Percentiles rank a stretch among this genome's conserved stretches.
Evolutionary conservation across 2,113 vertebrate species (phyloP).

Genomic region (Albula goreensis): DNA sequence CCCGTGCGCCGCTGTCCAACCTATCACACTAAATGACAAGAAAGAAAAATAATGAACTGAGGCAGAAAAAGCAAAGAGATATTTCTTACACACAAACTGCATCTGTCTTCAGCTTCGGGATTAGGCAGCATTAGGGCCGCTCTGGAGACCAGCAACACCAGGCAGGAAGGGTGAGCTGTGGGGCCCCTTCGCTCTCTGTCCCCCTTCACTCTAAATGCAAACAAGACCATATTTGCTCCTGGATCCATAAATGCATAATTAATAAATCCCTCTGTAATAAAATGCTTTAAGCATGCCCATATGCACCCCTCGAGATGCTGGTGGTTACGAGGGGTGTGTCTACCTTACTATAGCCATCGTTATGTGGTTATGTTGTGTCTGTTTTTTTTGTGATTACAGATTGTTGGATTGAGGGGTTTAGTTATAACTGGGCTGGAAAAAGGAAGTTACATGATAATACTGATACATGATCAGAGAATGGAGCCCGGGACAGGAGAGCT

Average conservation of each 20-base stretch:
- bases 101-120: conserved; percentile 76
- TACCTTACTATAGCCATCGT: too few relatives aligned
- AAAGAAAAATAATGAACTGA: conserved; percentile 99
- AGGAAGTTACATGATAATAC: too few relatives aligned
- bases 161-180: conserved; percentile 65
- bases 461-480: too few relatives aligned
- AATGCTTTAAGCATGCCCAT: background rate
- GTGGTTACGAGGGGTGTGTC: background rate
- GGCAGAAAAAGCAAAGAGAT: conserved; percentile 85
- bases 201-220: conserved; percentile 34
- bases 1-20: conserved; percentile 99
- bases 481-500: too few relatives aligned
- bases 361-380: too few relatives aligned
- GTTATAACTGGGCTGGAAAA: too few relatives aligned
- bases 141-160: conserved; percentile 76
- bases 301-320: background rate
- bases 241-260: background rate
- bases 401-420: too few relatives aligned
- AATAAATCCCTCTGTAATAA: background rate
- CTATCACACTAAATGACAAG: conserved; percentile 99
- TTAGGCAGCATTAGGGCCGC: conserved; percentile 78
- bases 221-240: conserved; percentile 28
- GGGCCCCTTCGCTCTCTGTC: conserved; percentile 36
- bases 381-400: too few relatives aligned
- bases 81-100: conserved; percentile 72